Conservation (phyloP, 2,888 invertebrate genomes). For the Eupithecia exiguata region DNA sequence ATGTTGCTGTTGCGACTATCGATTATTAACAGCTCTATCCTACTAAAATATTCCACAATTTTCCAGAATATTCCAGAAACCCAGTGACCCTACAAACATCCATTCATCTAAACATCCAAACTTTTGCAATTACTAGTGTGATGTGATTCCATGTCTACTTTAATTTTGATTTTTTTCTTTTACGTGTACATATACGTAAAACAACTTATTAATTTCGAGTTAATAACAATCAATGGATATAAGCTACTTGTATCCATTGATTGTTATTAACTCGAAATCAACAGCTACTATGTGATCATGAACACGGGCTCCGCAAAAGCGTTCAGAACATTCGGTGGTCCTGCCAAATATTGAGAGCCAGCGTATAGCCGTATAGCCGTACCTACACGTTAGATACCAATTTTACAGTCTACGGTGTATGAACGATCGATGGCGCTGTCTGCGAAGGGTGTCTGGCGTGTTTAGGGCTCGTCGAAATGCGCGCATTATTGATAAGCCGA, state of each 20-base stretch:
- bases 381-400: constrained; percentile 45
- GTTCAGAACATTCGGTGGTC: not conserved
- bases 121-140: too few relatives aligned
- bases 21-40: not conserved
- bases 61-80: too few relatives aligned
- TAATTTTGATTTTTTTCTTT: too few relatives aligned
- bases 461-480: constrained; percentile 23
- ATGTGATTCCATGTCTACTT: too few relatives aligned
- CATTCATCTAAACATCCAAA: too few relatives aligned
- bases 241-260: too few relatives aligned
- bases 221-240: not conserved
- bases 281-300: not conserved
- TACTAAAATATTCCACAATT: not conserved
- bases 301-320: not conserved
- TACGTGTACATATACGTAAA: too few relatives aligned
- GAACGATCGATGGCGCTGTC: constrained; percentile 47
- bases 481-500: constrained; percentile 24
- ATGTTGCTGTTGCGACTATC: not conserved
- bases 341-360: constrained; percentile 24
- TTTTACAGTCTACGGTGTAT: constrained; percentile 48
- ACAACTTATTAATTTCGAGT: too few relatives aligned
- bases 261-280: too few relatives aligned
- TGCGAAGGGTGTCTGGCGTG: constrained; percentile 33
- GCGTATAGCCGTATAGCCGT: constrained; percentile 18
- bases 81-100: not conserved